Percentiles rank a stretch among this genome's conserved stretches.
Evolutionary conservation across 2,888 invertebrate species (phyloP).

Genomic region (Argynnis bischoffii): DNA sequence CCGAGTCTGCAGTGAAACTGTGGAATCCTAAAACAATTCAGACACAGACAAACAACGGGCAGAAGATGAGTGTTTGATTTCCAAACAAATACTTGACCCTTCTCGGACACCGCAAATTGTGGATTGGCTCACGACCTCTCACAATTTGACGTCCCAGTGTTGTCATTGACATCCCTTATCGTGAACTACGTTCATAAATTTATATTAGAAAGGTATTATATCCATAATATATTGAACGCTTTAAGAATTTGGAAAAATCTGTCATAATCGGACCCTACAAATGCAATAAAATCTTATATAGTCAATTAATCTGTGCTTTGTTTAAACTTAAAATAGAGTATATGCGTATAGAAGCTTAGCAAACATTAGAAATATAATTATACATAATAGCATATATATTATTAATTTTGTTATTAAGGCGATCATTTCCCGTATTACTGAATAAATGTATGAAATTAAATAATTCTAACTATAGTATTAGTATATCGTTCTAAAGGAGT

Average conservation of each 20-base stretch:
- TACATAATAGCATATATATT: no score
- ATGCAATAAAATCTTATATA: no score
- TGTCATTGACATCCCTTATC: constrained; percentile 29
- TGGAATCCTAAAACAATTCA: constrained; percentile 44
- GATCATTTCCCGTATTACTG: no score
- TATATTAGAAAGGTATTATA: constrained; percentile 2
- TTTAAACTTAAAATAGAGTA: no score
- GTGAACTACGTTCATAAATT: not conserved
- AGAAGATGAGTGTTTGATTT: constrained; percentile 40
- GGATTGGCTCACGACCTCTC: constrained; percentile 35
- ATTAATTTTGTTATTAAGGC: no score
- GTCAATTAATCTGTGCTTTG: no score
- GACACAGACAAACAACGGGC: constrained; percentile 36
- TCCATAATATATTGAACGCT: not conserved
- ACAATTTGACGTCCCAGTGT: constrained; percentile 31
- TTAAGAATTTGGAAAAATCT: not conserved
- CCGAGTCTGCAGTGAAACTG: constrained; percentile 27
- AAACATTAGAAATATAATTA: no score
- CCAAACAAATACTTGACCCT: constrained; percentile 44
- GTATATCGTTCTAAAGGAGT: not conserved
- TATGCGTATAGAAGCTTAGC: no score
- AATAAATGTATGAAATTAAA: no score
- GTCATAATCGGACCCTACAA: no score
- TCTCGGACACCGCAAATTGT: constrained; percentile 35
- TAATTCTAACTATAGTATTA: no score